Conservation (phyloP, 2,797 vertebrate genomes). For the Ibycter americanus region DNA sequence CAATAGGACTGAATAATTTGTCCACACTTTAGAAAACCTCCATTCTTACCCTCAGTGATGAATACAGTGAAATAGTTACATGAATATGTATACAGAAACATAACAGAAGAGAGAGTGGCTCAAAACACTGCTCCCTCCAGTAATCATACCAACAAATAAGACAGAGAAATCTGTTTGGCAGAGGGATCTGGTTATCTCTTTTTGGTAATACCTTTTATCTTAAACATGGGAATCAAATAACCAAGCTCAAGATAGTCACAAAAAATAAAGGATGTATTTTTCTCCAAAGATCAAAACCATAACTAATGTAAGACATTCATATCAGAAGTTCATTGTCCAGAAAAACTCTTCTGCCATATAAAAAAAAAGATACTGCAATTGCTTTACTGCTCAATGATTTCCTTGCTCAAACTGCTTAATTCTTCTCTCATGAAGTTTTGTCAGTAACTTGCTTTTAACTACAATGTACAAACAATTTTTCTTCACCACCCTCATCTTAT, state of each 20-base stretch:
- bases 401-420: background rate
- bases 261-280: constrained; percentile 77
- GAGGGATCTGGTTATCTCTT: background rate
- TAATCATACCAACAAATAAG: background rate
- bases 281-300: constrained; percentile 66
- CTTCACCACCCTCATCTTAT: background rate
- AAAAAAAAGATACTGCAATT: constrained; percentile 55
- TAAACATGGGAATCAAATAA: constrained; percentile 53
- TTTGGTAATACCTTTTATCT: constrained; percentile 55
- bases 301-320: constrained; percentile 59
- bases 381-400: constrained; percentile 15
- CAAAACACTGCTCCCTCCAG: background rate
- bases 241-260: constrained; percentile 66
- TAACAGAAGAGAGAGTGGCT: background rate
- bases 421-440: background rate
- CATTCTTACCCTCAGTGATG: background rate
- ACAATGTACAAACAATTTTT: background rate
- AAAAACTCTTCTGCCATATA: constrained; percentile 59
- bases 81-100: background rate
- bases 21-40: background rate
- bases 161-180: constrained; percentile 3
- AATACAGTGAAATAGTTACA: background rate
- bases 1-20: background rate
- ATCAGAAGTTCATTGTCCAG: constrained; percentile 70
- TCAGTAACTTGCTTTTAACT: constrained; percentile 44